Base-by-base conservation (phyloP, 1,140 invertebrate species). In the Zaprionus lachaisei region DNA sequence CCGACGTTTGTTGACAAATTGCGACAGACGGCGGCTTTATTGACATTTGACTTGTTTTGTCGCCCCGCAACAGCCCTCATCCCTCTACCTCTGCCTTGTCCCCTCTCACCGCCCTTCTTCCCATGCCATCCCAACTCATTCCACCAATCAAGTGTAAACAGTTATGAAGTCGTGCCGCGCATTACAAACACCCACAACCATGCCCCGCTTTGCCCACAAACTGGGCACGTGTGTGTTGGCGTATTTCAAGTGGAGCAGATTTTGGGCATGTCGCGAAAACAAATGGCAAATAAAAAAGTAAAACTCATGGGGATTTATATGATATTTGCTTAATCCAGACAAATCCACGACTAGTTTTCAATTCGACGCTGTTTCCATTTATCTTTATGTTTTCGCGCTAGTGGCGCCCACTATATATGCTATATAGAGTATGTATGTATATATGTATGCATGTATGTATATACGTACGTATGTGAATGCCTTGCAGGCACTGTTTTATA, bases 311-410 rank as follows among this genome's bases (percentile, higher is more conserved):
- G 24, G 54, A 56, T 56, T 56, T 56, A 56, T 56, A 56, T 56
- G 54, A 56, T 28, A 56, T 56, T 56, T 56, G 24, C 54, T 17
- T 28, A 56, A 56, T 26, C 26, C 54, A 15, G 26, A 24, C 54
- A 56, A 56, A 56, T 56, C 54, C 54, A 7, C 26, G 22, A n/a
- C 24, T 56, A 56, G 54, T 56, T 56, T 56, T 56, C 54, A 56
- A 56, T 56, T 56, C 24, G 26, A 24, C 22, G 51, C 54, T 56
- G 26, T n/a, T 56, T 14, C 15, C 22, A 56, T 56, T 56, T 31
- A 56, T 56, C 54, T 31, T 56, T 24, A 12, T 28, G 24, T 41
- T 41, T 41, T 41, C 6, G 20, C 14, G 14, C 12, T 26, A 9
- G n/a, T 47, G 2, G 41, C 41, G 6, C n/a, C 15, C 38, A n/a